These are phyloP conservation scores for Pegea sp. DNA, from an alignment of 23 tunicate species.

Conservation along the genomic window DNA sequence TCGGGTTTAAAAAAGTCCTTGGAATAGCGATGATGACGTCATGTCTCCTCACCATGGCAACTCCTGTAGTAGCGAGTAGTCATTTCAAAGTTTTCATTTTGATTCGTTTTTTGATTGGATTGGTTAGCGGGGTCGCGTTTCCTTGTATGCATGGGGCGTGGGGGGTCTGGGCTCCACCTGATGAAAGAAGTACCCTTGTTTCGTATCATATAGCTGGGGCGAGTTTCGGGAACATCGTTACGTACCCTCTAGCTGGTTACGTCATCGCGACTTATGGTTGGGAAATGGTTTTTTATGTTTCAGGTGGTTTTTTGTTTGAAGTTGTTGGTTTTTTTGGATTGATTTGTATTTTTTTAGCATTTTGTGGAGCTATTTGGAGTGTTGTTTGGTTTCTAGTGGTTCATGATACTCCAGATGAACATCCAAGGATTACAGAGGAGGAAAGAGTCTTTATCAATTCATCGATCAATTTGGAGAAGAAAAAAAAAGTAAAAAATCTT, in stretches of 20 bases:
- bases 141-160: slow-evolving; percentile 66
- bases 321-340: too few species aligned
- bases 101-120: background rate
- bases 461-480: slow-evolving; percentile 3
- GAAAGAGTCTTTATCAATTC: slow-evolving; percentile 55
- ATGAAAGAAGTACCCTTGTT: slow-evolving; percentile 45
- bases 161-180: slow-evolving; percentile 64
- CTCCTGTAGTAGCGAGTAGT: slow-evolving; percentile 22
- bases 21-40: slow-evolving; percentile 48
- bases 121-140: slow-evolving; percentile 35
- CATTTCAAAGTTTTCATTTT: background rate
- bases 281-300: slow-evolving; percentile 63
- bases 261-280: slow-evolving; percentile 39
- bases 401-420: slow-evolving; percentile 40
- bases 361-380: too few species aligned
- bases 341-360: too few species aligned
- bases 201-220: slow-evolving; percentile 38
- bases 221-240: slow-evolving; percentile 47
- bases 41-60: slow-evolving; percentile 19
- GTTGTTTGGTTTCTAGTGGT: slow-evolving; percentile 40
- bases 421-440: slow-evolving; percentile 78
- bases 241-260: slow-evolving; percentile 38
- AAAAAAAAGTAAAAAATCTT: background rate
- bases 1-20: slow-evolving; percentile 41
- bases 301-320: slow-evolving; percentile 18